Evolutionary conservation across 1,140 invertebrate species (phyloP), one percentile per base, ranked within the genome.

Genomic region (Drosophila ogumai): DNA sequence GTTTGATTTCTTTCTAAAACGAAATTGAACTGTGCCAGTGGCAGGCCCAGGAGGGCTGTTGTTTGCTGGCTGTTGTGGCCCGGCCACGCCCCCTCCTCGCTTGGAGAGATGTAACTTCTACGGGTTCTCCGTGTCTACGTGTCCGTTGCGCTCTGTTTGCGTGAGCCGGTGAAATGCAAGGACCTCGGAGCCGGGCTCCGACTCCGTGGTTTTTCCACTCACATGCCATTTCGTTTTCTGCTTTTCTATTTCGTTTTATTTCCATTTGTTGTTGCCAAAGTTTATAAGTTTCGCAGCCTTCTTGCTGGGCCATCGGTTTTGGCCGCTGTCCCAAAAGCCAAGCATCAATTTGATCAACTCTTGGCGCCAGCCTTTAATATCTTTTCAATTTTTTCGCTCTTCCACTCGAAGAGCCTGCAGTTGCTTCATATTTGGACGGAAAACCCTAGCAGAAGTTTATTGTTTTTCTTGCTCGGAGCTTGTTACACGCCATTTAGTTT

Each of bases 261-360:
- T 57, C 34, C 25, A 49, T 57, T 79, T 67, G 60, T 47, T 66
- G 60, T 38, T 65, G 71, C n/a, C 54, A 63, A 84, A 88, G 55
- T 84, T 81, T 88, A 85, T 68, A 80, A 88, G 85, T 84, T 82
- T 79, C 56, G 15, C 32, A 50, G 65, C n/a, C 32, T 63, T 57
- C 32, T 40, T 56, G 66, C 38, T 67, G 49, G 36, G 57, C 50
- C 32, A 64, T 65, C 25, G 67, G 58, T 65, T 69, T 90, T 90
- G 85, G 84, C 77, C 68, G 50, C 19, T 81, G 77, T 79, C 77
- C 85, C 84, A 84, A 67, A 84, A 73, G 84, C 75, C 79, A 71
- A 82, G 69, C 82, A 88, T 90, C 84, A 88, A 90, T 90, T 88
- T 84, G 85, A 88, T 88, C 81, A 90, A 72, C 76, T 88, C 66